Base-by-base conservation (phyloP, 1,140 invertebrate genomes). In the Drosophila pachea region DNA sequence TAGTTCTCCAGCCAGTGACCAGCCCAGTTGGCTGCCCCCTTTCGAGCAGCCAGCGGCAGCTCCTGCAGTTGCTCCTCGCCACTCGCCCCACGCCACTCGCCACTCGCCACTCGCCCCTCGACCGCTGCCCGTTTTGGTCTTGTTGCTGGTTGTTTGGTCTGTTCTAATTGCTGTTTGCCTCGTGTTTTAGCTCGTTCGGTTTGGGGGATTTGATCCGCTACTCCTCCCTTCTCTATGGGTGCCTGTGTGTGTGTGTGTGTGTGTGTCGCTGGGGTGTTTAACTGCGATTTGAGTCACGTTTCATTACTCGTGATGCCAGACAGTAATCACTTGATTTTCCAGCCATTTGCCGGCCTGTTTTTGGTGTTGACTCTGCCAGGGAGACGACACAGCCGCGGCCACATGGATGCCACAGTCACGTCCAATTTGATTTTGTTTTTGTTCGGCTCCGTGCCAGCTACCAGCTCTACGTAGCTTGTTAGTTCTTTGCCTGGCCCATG, bases 231-330 rank as follows among this genome's bases (percentile, higher is more conserved):
- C n/a, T n/a, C n/a, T n/a, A n/a, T n/a, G n/a, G n/a, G n/a, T 68
- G 72, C 56, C 68, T 73, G 68, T 79, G 64, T 74, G 71, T 56
- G 45, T 56, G 31, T 68, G 48, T 50, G 69, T 72, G 52, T 72
- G 52, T 67, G 65, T 61, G 43, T 68, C 58, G 64, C 53, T 76
- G 67, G 78, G 74, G 81, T 81, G 81, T 84, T 84, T 86, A 86
- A 84, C 81, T 84, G 74, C 81, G 74, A 86, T 84, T 84, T 86
- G 81, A 84, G 81, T 84, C 81, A 84, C 81, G 81, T 84, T 84
- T 84, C 81, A 84, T 86, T 84, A 84, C 81, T 84, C 81, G 81
- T 84, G 81, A 84, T 84, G 73, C 74, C 60, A 84, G 81, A 84
- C 81, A 84, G 81, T 84, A 84, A 84, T 84, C 81, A 84, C 81